Percentiles rank a stretch among this genome's conserved stretches.
These are phyloP conservation scores for Callithrix jacchus DNA, from an alignment of 2,113 vertebrate species.

Conservation along the genomic window DNA sequence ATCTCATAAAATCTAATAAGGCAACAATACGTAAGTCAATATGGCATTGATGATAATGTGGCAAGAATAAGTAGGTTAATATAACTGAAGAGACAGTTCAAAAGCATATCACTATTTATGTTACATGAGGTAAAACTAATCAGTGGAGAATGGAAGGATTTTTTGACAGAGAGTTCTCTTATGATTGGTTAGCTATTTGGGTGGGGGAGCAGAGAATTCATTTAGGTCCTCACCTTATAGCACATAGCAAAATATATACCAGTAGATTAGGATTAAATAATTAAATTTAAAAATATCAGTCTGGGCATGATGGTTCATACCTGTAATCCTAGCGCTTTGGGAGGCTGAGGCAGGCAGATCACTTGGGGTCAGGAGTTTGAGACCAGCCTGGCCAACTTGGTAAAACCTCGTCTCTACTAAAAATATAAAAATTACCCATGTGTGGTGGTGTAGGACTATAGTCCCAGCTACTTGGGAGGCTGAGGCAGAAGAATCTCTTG, in stretches of 20 bases:
- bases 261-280: conserved; percentile 2
- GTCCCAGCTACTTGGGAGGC: no score
- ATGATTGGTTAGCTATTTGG: not conserved
- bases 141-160: not conserved
- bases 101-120: conserved; percentile 4
- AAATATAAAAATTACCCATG: no score
- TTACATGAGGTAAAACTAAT: not conserved
- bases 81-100: not conserved
- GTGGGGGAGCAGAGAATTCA: not conserved
- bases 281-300: not conserved
- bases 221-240: not conserved
- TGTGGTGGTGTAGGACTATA: no score
- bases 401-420: no score
- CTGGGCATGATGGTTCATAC: no score
- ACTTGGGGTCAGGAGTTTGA: no score
- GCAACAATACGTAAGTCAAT: not conserved
- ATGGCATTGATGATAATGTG: not conserved
- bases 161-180: not conserved
- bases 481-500: no score
- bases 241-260: not conserved
- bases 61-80: conserved; percentile 18
- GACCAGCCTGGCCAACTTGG: no score
- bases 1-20: not conserved
- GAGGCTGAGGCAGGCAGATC: no score
- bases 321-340: no score